These are phyloP conservation scores for Melipona bicolor DNA, from an alignment of 2,888 invertebrate genomes.

Conservation along the genomic window DNA sequence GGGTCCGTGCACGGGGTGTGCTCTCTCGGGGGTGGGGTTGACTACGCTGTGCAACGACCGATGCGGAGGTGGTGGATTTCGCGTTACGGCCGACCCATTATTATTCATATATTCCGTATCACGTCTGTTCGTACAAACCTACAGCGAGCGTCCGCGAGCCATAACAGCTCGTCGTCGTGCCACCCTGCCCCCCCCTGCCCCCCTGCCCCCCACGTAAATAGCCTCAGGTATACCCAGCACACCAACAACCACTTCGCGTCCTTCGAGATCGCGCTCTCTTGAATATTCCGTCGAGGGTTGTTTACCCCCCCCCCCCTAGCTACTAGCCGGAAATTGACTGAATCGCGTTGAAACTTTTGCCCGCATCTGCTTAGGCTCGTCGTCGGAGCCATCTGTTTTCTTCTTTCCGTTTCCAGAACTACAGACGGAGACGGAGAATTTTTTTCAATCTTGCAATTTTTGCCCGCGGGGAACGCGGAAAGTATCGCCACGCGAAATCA, in stretches of 20 bases:
- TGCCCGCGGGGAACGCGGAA: no score
- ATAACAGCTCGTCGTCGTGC: slow-evolving; percentile 67
- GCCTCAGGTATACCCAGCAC: slow-evolving; percentile 61
- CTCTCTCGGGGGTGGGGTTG: slow-evolving; percentile 32
- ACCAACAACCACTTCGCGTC: slow-evolving; percentile 63
- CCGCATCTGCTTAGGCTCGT: background rate
- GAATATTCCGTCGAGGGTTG: slow-evolving; percentile 44
- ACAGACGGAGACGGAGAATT: no score
- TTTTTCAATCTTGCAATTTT: background rate
- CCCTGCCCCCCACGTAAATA: slow-evolving; percentile 66
- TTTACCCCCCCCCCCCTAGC: slow-evolving; percentile 18
- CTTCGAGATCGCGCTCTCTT: slow-evolving; percentile 49
- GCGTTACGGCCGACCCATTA: slow-evolving; percentile 80
- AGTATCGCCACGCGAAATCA: slow-evolving; percentile 1
- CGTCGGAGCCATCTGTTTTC: no score
- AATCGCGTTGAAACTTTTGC: background rate
- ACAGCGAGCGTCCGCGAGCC: slow-evolving; percentile 71
- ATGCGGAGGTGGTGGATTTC: slow-evolving; percentile 74
- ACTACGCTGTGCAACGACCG: slow-evolving; percentile 66
- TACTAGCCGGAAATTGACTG: slow-evolving; percentile 17
- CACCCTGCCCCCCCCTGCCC: no score
- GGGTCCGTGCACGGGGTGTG: slow-evolving; percentile 45
- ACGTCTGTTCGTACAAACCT: slow-evolving; percentile 81
- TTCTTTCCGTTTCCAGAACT: no score
- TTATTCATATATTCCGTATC: slow-evolving; percentile 84